phyloP scores from a whole-genome alignment of 2,888 invertebrate species.

The Poecilobothrus nobilitatus region DNA sequence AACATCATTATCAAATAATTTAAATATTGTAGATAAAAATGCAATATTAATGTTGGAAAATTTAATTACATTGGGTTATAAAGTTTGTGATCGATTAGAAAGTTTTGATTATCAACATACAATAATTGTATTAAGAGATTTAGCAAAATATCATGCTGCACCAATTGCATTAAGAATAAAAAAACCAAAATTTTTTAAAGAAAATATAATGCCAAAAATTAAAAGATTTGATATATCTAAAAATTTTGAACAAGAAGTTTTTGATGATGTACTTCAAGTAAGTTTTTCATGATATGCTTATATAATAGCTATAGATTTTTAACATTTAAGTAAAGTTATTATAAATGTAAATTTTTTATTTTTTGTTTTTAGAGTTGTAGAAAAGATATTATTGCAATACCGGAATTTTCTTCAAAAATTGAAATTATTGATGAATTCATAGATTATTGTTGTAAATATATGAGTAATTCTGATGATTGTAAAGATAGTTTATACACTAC shows the following conservation, averaged over 20 bases:
- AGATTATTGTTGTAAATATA: constrained; percentile 25
- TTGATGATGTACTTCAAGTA: constrained; percentile 16
- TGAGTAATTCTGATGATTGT: constrained; percentile 25
- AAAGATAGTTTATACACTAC: constrained; percentile 46
- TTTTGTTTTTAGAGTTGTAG: constrained; percentile 14
- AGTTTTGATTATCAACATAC: constrained; percentile 48
- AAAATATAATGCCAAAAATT: constrained; percentile 41
- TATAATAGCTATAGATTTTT: not conserved
- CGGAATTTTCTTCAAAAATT: constrained; percentile 18
- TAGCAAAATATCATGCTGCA: constrained; percentile 52
- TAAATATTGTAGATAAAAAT: constrained; percentile 46
- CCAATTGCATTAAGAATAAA: constrained; percentile 48
- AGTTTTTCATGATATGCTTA: not conserved
- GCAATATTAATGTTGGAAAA: constrained; percentile 53
- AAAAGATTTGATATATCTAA: constrained; percentile 30
- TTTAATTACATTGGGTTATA: constrained; percentile 46
- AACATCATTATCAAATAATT: constrained; percentile 37
- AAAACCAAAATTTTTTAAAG: constrained; percentile 44
- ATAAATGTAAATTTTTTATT: not conserved
- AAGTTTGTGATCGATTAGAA: constrained; percentile 45
- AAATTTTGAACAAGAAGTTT: constrained; percentile 17
- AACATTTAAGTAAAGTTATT: not conserved
- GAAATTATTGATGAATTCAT: constrained; percentile 27
- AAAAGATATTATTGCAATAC: constrained; percentile 21
- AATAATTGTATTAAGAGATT: constrained; percentile 43